Conservation (phyloP, 2,113 vertebrate genomes). For the Crotalus helleri region DNA sequence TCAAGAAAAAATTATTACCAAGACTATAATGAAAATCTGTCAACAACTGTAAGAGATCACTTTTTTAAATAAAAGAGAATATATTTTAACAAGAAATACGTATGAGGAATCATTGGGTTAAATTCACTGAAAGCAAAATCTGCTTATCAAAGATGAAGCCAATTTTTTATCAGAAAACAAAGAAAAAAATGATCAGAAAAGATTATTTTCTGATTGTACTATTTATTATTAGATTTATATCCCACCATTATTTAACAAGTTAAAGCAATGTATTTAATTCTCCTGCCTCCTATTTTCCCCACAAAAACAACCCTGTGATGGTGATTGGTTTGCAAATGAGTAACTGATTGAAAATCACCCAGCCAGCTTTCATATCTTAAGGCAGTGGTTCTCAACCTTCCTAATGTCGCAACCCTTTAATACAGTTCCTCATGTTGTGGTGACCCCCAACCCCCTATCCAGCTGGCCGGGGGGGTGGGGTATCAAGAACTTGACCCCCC, state of each 20-base stretch:
- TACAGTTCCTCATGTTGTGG: too few species aligned
- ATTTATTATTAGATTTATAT: neutral
- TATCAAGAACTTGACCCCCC: too few species aligned
- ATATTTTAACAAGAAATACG: slow-evolving; percentile 14
- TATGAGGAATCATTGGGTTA: neutral
- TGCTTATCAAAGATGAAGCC: neutral
- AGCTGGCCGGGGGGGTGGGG: too few species aligned
- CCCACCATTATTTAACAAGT: neutral
- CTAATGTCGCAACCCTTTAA: too few species aligned
- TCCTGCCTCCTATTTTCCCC: neutral
- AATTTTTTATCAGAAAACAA: neutral
- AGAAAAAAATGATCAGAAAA: neutral
- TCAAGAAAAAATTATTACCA: neutral
- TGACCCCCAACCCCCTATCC: too few species aligned
- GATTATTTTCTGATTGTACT: neutral
- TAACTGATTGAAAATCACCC: neutral
- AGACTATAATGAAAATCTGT: slow-evolving; percentile 25
- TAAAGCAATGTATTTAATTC: neutral
- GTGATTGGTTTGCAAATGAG: neutral
- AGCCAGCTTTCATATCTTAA: neutral
- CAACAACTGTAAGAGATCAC: slow-evolving; percentile 5
- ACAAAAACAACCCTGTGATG: neutral
- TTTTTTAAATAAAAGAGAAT: slow-evolving; percentile 6
- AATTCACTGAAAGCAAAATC: neutral
- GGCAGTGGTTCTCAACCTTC: neutral